A percentile compares a stretch with the other conserved stretches of the same genome.
phyloP scores from a whole-genome alignment of 2,888 invertebrate genomes.

The Chymomyza caudatula region DNA sequence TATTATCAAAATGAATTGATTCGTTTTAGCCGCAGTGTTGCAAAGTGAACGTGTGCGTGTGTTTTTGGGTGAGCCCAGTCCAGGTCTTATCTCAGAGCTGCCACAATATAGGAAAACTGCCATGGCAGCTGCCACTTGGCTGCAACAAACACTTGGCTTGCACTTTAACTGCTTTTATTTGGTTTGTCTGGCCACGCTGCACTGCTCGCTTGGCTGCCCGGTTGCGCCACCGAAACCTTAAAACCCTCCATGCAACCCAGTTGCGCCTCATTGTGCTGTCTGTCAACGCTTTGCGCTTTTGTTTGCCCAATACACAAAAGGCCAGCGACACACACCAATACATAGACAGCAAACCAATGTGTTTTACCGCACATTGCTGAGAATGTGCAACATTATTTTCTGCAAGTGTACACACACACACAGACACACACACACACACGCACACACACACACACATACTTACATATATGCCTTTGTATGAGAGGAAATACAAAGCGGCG shows the following conservation, averaged over 20 bases:
- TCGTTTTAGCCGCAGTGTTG: background rate
- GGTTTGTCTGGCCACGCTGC: constrained; percentile 31
- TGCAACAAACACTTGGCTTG: constrained; percentile 10
- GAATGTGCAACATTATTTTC: constrained; percentile 34
- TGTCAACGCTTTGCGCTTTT: constrained; percentile 66
- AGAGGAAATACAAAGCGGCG: constrained; percentile 51
- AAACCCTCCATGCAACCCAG: background rate
- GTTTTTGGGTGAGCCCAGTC: background rate
- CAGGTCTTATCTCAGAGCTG: background rate
- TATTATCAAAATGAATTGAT: background rate
- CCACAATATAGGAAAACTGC: background rate
- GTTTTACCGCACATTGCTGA: background rate
- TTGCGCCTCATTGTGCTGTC: constrained; percentile 23
- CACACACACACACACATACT: constrained; percentile 12
- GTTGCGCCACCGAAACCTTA: too few relatives aligned
- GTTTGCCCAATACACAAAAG: constrained; percentile 66
- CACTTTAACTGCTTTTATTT: constrained; percentile 55
- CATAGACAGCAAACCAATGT: background rate
- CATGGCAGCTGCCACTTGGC: background rate
- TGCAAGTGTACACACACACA: constrained; percentile 1
- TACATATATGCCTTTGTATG: constrained; percentile 15
- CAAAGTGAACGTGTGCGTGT: background rate
- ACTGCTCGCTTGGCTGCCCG: background rate
- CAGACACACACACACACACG: background rate
- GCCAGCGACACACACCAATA: constrained; percentile 23